A percentile compares a stretch with the other conserved stretches of the same genome.
Evolutionary conservation across 2,113 vertebrate genomes (phyloP).

Genomic region (Hystrix brachyura): DNA sequence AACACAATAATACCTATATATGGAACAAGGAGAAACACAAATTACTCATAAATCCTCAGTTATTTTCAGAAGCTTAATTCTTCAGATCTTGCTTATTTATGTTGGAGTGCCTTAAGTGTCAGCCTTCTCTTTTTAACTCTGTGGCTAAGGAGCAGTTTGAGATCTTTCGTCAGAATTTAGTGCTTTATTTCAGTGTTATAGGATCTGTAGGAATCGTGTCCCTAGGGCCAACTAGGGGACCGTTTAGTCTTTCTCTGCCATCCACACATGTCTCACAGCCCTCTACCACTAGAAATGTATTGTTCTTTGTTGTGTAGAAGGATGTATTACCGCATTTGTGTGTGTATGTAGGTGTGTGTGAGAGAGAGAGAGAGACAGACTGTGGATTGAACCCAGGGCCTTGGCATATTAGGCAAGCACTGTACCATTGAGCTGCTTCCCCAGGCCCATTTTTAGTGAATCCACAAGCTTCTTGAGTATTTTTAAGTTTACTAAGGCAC

Average conservation of each 20-base stretch:
- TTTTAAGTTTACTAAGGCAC: constrained; percentile 28
- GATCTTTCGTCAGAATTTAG: not conserved
- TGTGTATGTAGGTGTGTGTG: not conserved
- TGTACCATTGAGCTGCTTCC: not conserved
- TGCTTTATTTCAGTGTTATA: not conserved
- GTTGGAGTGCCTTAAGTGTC: not conserved
- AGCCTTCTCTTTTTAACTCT: not conserved
- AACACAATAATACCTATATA: not conserved
- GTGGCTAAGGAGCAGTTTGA: not conserved
- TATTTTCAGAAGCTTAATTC: not conserved
- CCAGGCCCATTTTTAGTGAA: not conserved
- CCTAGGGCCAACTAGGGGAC: accelerated
- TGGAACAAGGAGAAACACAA: not conserved
- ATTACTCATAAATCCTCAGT: not conserved
- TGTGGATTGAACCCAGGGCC: not conserved
- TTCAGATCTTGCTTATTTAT: not conserved
- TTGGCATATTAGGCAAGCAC: not conserved
- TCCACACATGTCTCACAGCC: not conserved
- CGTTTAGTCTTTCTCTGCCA: not conserved
- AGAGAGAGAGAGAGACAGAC: not conserved
- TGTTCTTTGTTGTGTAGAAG: not conserved
- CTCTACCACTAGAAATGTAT: not conserved
- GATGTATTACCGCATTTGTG: not conserved
- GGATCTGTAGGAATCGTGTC: not conserved
- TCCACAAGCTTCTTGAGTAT: not conserved